Percentiles rank a stretch among this genome's conserved stretches.
Conservation (phyloP, 2,113 vertebrate species). For the Bubalus kerabau region DNA sequence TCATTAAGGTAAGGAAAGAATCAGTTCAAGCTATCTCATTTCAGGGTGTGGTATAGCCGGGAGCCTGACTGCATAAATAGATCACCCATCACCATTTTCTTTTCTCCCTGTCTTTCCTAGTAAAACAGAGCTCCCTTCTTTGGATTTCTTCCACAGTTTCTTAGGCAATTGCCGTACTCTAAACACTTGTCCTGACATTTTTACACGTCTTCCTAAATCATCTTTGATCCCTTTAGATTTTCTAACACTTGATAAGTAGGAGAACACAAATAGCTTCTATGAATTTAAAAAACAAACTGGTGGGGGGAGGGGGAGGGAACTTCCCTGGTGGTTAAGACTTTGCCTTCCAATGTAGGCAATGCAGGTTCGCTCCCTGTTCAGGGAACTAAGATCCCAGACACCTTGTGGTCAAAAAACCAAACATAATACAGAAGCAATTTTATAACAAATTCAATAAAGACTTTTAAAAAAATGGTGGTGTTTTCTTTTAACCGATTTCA, state of each 20-base stretch:
- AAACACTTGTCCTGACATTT: not conserved
- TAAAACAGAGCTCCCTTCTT: not conserved
- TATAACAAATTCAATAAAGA: not conserved
- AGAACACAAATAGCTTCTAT: not conserved
- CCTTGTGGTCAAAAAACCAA: not conserved
- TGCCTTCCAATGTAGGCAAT: not conserved
- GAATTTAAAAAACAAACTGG: not conserved
- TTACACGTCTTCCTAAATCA: not conserved
- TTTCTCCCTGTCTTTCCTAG: not conserved
- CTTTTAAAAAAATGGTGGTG: not conserved
- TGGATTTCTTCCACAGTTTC: not conserved
- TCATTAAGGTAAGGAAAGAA: not conserved
- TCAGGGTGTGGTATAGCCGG: not conserved
- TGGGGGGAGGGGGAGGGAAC: not conserved
- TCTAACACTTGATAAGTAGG: not conserved
- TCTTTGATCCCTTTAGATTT: not conserved
- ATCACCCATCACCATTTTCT: not conserved
- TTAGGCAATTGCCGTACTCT: not conserved
- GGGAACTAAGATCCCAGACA: not conserved
- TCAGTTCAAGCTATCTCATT: not conserved
- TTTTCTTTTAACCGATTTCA: not conserved
- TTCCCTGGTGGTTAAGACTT: not conserved
- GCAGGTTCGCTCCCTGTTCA: not conserved
- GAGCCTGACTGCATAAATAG: too few relatives aligned
- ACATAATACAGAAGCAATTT: not conserved